phyloP scores from a whole-genome alignment of 1,140 invertebrate species.

The Drosophila chauvacae region DNA sequence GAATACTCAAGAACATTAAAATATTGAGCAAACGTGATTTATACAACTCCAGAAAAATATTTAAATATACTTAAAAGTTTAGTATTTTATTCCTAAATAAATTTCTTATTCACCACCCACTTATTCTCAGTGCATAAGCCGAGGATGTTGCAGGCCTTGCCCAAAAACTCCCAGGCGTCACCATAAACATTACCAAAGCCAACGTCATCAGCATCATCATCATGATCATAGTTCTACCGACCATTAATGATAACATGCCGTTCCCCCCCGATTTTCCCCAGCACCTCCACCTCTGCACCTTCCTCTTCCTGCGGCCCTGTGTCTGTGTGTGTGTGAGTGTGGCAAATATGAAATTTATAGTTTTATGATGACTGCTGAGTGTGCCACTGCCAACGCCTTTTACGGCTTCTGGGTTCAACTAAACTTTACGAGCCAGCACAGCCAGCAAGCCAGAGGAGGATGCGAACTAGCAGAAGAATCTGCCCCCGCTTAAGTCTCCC shows the following conservation, averaged over 20 bases:
- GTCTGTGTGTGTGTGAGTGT: conserved; percentile 43
- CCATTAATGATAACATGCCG: conserved; percentile 77
- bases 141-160: conserved; percentile 27
- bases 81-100: neutral
- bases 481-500: neutral
- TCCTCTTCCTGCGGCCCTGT: conserved; percentile 3
- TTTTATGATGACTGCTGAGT: conserved; percentile 84
- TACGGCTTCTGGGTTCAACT: conserved; percentile 77
- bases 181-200: conserved; percentile 76
- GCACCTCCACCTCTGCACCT: neutral
- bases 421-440: conserved; percentile 73
- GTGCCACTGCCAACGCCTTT: conserved; percentile 81
- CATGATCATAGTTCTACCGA: conserved; percentile 70
- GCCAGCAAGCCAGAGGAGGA: conserved; percentile 20
- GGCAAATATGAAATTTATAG: conserved; percentile 84
- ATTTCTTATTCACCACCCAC: neutral
- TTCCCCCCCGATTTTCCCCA: conserved; percentile 16
- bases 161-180: conserved; percentile 77
- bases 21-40: rapidly evolving
- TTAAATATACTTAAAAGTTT: too few species aligned
- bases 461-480: conserved; percentile 33
- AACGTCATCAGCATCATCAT: conserved; percentile 61
- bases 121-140: conserved; percentile 24
- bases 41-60: neutral
- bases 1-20: neutral